Percentiles rank a stretch among this genome's conserved stretches.
Evolutionary conservation across 2,113 vertebrate genomes (phyloP).

Genomic region (Sitta europaea): DNA sequence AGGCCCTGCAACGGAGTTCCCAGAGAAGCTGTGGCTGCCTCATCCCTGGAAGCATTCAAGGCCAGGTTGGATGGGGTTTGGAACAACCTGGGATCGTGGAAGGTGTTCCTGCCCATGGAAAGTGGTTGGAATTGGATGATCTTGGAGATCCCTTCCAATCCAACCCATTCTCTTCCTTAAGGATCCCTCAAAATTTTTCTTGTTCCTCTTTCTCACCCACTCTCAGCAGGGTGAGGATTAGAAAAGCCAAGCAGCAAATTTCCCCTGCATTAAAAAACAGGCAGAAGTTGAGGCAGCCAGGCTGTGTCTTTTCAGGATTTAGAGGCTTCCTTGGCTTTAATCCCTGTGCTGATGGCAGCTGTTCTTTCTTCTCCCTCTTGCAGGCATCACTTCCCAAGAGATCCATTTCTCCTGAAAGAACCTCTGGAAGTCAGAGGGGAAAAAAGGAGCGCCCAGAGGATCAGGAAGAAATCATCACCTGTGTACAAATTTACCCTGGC

Average conservation of each 20-base stretch:
- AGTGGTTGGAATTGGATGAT: background rate
- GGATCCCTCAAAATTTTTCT: background rate
- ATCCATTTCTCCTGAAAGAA: background rate
- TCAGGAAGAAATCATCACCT: background rate
- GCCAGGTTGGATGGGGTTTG: fast-evolving
- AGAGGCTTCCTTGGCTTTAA: background rate
- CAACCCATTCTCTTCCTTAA: background rate
- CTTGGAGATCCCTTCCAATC: background rate
- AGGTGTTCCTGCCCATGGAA: background rate
- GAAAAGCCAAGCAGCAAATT: background rate
- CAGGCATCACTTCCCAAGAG: background rate
- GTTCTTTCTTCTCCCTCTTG: background rate
- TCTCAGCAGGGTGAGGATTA: background rate
- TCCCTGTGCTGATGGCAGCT: background rate
- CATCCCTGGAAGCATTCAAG: background rate
- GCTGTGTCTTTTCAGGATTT: background rate
- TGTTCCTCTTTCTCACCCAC: background rate
- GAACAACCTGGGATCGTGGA: background rate
- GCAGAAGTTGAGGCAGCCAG: background rate
- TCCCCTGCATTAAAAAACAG: background rate
- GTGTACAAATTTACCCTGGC: background rate
- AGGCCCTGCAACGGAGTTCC: background rate
- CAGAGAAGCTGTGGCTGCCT: background rate
- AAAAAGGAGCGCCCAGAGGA: fast-evolving
- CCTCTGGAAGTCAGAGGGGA: background rate